Percentiles rank a stretch among this genome's conserved stretches.
Evolutionary conservation across 2,888 invertebrate genomes (phyloP).

Genomic region (Orchesellides sinensis): DNA sequence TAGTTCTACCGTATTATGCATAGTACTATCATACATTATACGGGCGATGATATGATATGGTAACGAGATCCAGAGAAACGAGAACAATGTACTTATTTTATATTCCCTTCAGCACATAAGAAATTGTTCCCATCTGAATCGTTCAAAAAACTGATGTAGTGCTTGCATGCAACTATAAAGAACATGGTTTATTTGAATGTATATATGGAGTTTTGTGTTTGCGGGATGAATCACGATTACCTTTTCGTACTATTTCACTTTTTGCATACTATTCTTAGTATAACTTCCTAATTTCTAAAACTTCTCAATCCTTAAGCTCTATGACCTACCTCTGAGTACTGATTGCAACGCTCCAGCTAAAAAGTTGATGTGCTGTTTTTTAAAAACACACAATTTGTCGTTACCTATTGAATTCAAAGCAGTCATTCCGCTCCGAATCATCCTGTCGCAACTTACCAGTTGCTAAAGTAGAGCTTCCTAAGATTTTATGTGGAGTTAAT

Average conservation of each 20-base stretch:
- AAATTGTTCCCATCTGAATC: conserved; percentile 71
- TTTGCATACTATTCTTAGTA: not conserved
- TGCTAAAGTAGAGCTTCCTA: too few species aligned
- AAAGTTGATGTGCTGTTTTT: too few species aligned
- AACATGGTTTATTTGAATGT: too few species aligned
- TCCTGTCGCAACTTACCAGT: too few species aligned
- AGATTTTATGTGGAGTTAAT: too few species aligned
- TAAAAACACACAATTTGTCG: too few species aligned
- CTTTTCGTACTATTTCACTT: not conserved
- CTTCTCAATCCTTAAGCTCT: not conserved
- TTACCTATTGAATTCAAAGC: not conserved
- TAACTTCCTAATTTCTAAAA: not conserved
- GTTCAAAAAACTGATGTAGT: conserved; percentile 53
- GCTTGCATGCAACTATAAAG: not conserved
- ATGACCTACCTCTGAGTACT: not conserved
- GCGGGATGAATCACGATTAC: conserved; percentile 47
- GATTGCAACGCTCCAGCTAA: too few species aligned
- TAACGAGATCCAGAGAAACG: conserved; percentile 9
- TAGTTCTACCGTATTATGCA: not conserved
- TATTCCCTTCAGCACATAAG: conserved; percentile 63
- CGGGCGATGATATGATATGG: conserved; percentile 18
- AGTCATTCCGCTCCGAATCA: too few species aligned
- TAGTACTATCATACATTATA: not conserved
- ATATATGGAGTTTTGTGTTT: conserved; percentile 51
- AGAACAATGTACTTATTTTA: conserved; percentile 59